Base-by-base conservation (phyloP, 1,140 invertebrate genomes). In the Eriocheir sinensis region DNA sequence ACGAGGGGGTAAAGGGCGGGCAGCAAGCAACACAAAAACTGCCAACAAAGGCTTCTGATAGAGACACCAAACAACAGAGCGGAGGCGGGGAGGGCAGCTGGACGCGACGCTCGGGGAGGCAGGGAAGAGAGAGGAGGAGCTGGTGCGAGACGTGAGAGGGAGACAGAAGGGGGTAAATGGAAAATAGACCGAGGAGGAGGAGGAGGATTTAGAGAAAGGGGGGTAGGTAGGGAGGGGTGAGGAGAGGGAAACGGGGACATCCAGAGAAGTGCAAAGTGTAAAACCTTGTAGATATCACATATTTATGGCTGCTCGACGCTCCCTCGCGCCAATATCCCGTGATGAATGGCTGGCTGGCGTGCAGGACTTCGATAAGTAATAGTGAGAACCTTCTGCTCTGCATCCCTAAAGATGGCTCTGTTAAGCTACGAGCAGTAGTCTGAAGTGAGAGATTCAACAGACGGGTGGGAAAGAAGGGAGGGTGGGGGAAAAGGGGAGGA, bases 231-330 rank as follows among this genome's bases (percentile, higher is more conserved):
- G 38, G 81, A 85, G 83, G 83, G 32, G 83, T 27, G 34, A 41
- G 83, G 34, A 34, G 34, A 8, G 15, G 83, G 34, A 91, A 30
- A 91, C 15, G 30, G 72, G 8, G 21, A 40, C 38, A 72, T 72
- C 72, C 30, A 89, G 88, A 85, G 81, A 72, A 72, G 60, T 72
- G 60, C 60, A 72, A 72, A 90, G 89, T 90, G 89, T 90, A 72
- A 90, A 90, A 90, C 48, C 89, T 36, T 90, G 89, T 90, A 90
- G 89, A 41, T 90, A 90, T 90, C 72, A 72, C 41, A 90, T 90
- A 90, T 90, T 90, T 90, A 90, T 90, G 89, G 89, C 30, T 60
- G 17, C 32, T 36, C 32, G 8, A 41, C 81, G 34, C 34, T 85
- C 34, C 81, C 81, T 21, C 81, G 81, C 81, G 30, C 6, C 34